Base-by-base conservation (phyloP, 2,113 vertebrate genomes). In the Furnarius figulus region DNA sequence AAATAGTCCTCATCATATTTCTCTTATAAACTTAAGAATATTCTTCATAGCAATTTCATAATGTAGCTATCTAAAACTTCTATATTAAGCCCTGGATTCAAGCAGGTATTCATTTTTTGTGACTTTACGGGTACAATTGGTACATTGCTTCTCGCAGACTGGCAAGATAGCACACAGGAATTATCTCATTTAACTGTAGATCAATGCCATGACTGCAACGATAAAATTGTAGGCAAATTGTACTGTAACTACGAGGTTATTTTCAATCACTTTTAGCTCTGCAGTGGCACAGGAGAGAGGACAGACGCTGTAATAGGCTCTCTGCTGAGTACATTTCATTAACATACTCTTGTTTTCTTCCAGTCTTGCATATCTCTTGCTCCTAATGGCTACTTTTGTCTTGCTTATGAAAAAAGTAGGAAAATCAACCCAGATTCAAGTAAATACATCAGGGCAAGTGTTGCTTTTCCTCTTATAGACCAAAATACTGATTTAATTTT, bases 141-240 rank as follows among this genome's bases (percentile, higher is more conserved):
- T 92, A 78, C 77, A 95, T 82, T 63, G 52, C 58, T 88, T 39
- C 86, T 95, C 72, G 80, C 67, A 90, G 70, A 73, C 91, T 97
- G 80, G 85, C 93, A 97, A 87, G 73, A 63, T 39, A 88, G 80
- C 56, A 77, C 44, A 81, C 39, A 95, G 89, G 87, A 87, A 96
- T 96, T 96, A 87, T 94, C 95, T 97, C 79, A 93, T 96, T 98
- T 94, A 97, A 92, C 95, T 92, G 59, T 88, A 93, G 84, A 96
- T 97, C 92, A 97, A 94, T 85, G 81, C 75, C 90, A 93, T 58
- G 93, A 91, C 94, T 87, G 61, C 70, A 86, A 79, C 84, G 85
- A 76, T 93, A 93, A 95, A 97, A 93, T 90, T 62, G 86, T 91
- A 81, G 82, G 82, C 77, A 97, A 95, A 95, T 96, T 96, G 96